Evolutionary conservation across 2,113 vertebrate genomes (phyloP), one percentile per base, ranked within the genome.

Genomic region (Opisthocomus hoazin): DNA sequence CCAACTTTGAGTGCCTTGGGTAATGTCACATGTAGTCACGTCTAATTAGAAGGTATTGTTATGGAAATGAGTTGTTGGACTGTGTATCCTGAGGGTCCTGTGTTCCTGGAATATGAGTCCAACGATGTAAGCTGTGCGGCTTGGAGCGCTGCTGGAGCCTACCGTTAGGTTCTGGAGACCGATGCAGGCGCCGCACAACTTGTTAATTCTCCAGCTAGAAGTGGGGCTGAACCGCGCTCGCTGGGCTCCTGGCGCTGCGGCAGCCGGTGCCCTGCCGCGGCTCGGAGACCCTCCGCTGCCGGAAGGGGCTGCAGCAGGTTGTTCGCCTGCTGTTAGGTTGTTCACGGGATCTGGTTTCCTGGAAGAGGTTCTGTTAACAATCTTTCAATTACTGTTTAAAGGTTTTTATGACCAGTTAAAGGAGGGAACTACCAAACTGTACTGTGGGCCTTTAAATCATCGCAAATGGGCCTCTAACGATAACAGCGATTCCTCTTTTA

Each of bases 1-100:
- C 66, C 51, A 70, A 36, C 85, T 92, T 92, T 6, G 80, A 53
- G 71, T 86, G 84, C 92, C 75, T 86, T 94, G 85, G 54, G 90
- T 95, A 91, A 80, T 74, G 92, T 93, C 75, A 70, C 87, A 70
- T 66, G 70, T 89, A 94, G 93, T 86, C 88, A 94, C 75, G 77
- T 93, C 79, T 96, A 96, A 96, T 95, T 96, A 90, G 95, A 96
- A 96, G 93, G 79, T 92, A 95, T 92, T 94, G 76, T 94, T 94
- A 86, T 96, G 92, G 90, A 95, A 95, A 93, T 94, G 46, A 74
- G 82, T 77, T 92, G 51, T 92, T 90, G 88, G 66, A 80, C 90
- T 93, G n/a, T 85, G 92, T 88, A 78, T 96, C 92, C 82, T 66
- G 83, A 95, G 79, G 82, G 90, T 74, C 66, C 48, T 92, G 89